Base-by-base conservation (phyloP, 2,888 invertebrate genomes). In the Hermaeophaga mercurialis region DNA sequence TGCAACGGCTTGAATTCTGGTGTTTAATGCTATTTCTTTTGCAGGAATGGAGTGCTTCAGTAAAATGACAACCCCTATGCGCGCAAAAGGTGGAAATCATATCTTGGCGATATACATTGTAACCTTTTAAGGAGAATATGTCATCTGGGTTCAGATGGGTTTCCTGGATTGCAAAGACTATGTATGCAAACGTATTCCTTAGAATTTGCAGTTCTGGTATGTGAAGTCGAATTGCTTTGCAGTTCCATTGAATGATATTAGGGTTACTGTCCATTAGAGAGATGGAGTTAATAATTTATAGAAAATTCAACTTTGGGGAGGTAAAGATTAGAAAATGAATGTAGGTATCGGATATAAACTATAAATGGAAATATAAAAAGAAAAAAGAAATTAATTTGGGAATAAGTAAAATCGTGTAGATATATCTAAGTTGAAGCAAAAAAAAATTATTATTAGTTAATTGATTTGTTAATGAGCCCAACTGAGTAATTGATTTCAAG, bases 221-320 rank as follows among this genome's bases (percentile, higher is more conserved):
- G 28, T 28, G 28, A 6, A 28, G 9, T 6, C 4, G 4, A 28
- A 9, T 5, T 8, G 24, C 43, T 7, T 24, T 43, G n/a, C 43
- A 43, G 14, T 43, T 43, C 43, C 11, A 43, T 14, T 43, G 28
- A 28, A 28, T 28, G 22, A 22, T 22, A 22, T 22, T 22, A 6
- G 22, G 3, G 22, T 22, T n/a, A n/a, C n/a, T n/a, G n/a, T n/a
- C n/a, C n/a, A n/a, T n/a, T n/a, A n/a, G n/a, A n/a, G n/a, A n/a
- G n/a, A n/a, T n/a, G n/a, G n/a, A n/a, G n/a, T n/a, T n/a, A n/a
- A n/a, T 22, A 22, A 22, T 5, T 22, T 22, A 22, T 22, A 22
- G n/a, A 8, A 28, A 9, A 28, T 6, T 28, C 28, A 9, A 8
- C 5, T 28, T 28, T 28, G 28, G 4, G 9, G 28, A 6, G 9